Base-by-base conservation (phyloP, 2,888 invertebrate genomes). In the Ennomos quercinarius region DNA sequence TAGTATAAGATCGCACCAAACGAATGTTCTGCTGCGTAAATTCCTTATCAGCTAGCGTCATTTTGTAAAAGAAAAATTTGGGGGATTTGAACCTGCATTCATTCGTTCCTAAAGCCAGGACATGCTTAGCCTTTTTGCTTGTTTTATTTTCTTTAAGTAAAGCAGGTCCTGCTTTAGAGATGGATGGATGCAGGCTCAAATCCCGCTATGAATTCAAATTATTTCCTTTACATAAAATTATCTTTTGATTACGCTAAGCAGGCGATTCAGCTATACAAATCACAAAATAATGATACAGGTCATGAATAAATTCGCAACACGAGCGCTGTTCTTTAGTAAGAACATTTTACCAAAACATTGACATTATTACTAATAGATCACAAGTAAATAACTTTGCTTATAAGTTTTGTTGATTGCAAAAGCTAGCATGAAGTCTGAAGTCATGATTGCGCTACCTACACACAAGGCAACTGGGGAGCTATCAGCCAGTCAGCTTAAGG, bases 341-440 rank as follows among this genome's bases (percentile, higher is more conserved):
- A 66, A 54, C 12, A 73, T 74, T 68, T 57, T 61, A 73, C 70
- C 67, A 74, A 73, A 73, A 72, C 66, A 66, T 70, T 66, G 68
- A 74, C 63, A 60, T 67, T n/a, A n/a, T n/a, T 67, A 57, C 52
- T 63, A 44, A 13, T 42, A 42, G n/a, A 37, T 17, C 10, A 48
- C 9, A 36, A 68, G 34, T 41, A 54, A 63, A 64, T 50, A 54
- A 64, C 67, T 64, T 61, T 69, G 70, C 64, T 64, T 72, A 71
- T 70, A 72, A 64, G 65, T 47, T 61, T 71, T 71, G 63, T 71
- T 63, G 61, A 66, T 60, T 47, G 50, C 47, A 50, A 51, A 53
- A 48, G 48, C 48, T 59, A 50, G 54, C 37, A 54, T 54, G 53
- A 50, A 54, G 49, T 38, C 44, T 9, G 48, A 59, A 54, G 50